Percentiles rank a stretch among this genome's conserved stretches.
phyloP scores from a whole-genome alignment of 2,888 invertebrate species.

The Leucoma salicis region DNA sequence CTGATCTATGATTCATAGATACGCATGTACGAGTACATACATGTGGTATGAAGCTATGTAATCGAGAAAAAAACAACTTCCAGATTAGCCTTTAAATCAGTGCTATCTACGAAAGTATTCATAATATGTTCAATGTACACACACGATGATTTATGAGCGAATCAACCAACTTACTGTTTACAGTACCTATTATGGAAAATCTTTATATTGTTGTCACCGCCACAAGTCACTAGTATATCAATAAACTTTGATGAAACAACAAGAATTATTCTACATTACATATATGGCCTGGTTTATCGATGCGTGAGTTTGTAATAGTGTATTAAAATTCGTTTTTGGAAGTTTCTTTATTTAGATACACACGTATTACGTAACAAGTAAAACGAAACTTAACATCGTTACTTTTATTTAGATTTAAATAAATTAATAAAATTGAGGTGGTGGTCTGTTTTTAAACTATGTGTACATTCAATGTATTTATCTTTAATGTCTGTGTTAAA shows the following conservation, averaged over 20 bases:
- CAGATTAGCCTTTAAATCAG: slow-evolving; percentile 26
- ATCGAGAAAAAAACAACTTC: slow-evolving; percentile 30
- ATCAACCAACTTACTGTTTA: slow-evolving; percentile 53
- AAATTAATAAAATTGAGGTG: too few relatives aligned
- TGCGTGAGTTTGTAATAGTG: slow-evolving; percentile 14
- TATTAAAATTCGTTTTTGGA: slow-evolving; percentile 13
- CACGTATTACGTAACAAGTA: neutral
- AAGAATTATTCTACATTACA: slow-evolving; percentile 12
- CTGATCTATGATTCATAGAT: slow-evolving; percentile 26
- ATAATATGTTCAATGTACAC: slow-evolving; percentile 40
- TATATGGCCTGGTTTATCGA: slow-evolving; percentile 15
- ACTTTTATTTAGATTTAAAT: too few relatives aligned
- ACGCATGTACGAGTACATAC: slow-evolving; percentile 5
- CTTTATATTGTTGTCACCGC: slow-evolving; percentile 50
- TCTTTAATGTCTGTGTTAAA: too few relatives aligned
- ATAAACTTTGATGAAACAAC: slow-evolving; percentile 44
- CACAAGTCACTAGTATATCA: slow-evolving; percentile 28
- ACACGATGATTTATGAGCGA: slow-evolving; percentile 65
- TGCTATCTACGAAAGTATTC: slow-evolving; percentile 41
- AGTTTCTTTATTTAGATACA: neutral
- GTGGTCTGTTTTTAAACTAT: too few relatives aligned
- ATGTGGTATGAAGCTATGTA: neutral
- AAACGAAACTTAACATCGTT: too few relatives aligned
- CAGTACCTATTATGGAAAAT: slow-evolving; percentile 62
- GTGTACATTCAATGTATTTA: too few relatives aligned